Percentiles rank a stretch among this genome's conserved stretches.
phyloP scores from a whole-genome alignment of 2,113 vertebrate genomes.

The Reinhardtius hippoglossoides region DNA sequence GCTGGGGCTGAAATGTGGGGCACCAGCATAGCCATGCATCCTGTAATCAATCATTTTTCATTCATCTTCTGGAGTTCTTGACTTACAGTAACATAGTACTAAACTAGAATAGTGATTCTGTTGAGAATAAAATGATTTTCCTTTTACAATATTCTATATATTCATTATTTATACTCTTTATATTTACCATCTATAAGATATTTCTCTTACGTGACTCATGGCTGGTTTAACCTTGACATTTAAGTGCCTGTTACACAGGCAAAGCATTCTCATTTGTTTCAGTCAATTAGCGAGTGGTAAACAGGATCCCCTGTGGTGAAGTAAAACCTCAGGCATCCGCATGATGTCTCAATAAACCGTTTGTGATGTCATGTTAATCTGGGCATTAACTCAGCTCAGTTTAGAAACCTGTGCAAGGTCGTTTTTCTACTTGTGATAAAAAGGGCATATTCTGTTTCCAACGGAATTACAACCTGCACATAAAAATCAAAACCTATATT shows the following conservation, averaged over 20 bases:
- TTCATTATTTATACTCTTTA: background rate
- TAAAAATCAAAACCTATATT: background rate
- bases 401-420: background rate
- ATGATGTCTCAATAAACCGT: slow-evolving; percentile 13
- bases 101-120: background rate
- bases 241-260: background rate
- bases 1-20: no score
- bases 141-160: background rate
- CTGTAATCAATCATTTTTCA: background rate
- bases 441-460: background rate
- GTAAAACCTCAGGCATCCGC: slow-evolving; percentile 13
- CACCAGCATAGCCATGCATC: background rate
- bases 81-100: background rate
- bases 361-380: slow-evolving; percentile 36
- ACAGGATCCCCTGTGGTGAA: slow-evolving; percentile 10
- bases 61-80: background rate
- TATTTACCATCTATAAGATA: background rate
- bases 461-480: background rate
- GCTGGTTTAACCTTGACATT: background rate
- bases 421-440: background rate
- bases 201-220: background rate
- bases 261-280: slow-evolving; percentile 17
- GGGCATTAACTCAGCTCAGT: slow-evolving; percentile 17
- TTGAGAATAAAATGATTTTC: background rate
- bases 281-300: slow-evolving; percentile 13